phyloP scores from a whole-genome alignment of 2,888 invertebrate species.

The Gisinianus flammeolus region DNA sequence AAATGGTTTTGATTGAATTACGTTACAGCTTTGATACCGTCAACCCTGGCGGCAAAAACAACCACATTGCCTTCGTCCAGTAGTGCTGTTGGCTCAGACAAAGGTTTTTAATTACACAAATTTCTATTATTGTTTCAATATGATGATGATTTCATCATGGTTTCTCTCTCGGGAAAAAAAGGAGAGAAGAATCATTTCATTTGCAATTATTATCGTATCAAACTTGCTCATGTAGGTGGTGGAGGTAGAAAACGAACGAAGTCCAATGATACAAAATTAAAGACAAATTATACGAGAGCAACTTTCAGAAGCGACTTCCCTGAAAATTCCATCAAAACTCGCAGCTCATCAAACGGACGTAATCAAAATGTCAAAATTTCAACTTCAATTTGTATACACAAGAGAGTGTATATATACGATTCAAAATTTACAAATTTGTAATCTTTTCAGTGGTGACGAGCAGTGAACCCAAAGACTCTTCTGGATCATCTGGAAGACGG shows the following conservation, averaged over 20 bases:
- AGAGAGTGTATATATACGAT: neutral
- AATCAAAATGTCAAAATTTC: neutral
- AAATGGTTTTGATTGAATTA: too few species aligned
- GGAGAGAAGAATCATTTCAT: too few species aligned
- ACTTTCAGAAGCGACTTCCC: neutral
- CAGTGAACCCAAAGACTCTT: too few species aligned
- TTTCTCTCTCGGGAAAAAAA: neutral
- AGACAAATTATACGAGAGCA: neutral
- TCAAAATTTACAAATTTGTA: neutral
- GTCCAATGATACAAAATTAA: constrained; percentile 10
- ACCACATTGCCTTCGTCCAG: constrained; percentile 59
- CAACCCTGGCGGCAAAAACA: constrained; percentile 58
- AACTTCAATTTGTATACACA: too few species aligned
- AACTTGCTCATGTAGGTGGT: neutral
- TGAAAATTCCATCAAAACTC: constrained; percentile 20
- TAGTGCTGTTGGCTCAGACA: constrained; percentile 52
- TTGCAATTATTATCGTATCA: too few species aligned
- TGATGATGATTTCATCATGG: neutral
- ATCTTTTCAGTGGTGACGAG: neutral
- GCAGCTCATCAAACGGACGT: constrained; percentile 27
- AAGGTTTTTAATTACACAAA: constrained; percentile 35
- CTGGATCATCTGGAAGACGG: too few species aligned
- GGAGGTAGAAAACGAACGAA: constrained; percentile 12
- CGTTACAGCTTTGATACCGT: constrained; percentile 53
- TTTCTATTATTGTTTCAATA: neutral